phyloP scores from a whole-genome alignment of 2,797 vertebrate genomes.

The Micrastur ruficollis region DNA sequence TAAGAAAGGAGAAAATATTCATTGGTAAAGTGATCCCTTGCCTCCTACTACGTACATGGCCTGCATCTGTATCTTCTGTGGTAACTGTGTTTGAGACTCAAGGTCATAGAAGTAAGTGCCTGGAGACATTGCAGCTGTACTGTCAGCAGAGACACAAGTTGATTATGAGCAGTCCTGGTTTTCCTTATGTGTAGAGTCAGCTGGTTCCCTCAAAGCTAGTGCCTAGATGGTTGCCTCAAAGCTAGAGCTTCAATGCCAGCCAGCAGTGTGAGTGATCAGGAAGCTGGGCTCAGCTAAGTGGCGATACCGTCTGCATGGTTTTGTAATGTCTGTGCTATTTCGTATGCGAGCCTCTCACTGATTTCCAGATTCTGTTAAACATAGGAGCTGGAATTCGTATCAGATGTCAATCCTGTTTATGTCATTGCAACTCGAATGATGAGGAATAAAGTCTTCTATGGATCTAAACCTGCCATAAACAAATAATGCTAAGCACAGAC shows the following conservation, averaged over 20 bases:
- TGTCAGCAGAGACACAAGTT: background rate
- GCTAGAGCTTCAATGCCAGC: background rate
- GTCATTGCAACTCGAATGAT: background rate
- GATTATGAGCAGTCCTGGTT: background rate
- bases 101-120: background rate
- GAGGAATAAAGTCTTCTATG: background rate
- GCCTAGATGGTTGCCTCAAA: background rate
- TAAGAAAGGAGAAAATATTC: background rate
- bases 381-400: background rate
- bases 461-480: background rate
- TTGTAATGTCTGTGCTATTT: background rate
- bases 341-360: background rate
- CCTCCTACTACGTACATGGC: rapidly evolving
- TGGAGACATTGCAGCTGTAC: background rate
- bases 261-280: background rate
- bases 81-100: background rate
- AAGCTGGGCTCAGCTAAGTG: background rate
- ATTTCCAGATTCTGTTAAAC: background rate
- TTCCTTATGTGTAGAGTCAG: background rate
- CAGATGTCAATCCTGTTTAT: background rate
- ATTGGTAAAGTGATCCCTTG: background rate
- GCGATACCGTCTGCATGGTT: rapidly evolving
- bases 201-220: background rate
- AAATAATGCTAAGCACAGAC: background rate
- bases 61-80: background rate